Evolutionary conservation across 2,113 vertebrate genomes (phyloP).

Genomic region (human (Homo sapiens)): DNA sequence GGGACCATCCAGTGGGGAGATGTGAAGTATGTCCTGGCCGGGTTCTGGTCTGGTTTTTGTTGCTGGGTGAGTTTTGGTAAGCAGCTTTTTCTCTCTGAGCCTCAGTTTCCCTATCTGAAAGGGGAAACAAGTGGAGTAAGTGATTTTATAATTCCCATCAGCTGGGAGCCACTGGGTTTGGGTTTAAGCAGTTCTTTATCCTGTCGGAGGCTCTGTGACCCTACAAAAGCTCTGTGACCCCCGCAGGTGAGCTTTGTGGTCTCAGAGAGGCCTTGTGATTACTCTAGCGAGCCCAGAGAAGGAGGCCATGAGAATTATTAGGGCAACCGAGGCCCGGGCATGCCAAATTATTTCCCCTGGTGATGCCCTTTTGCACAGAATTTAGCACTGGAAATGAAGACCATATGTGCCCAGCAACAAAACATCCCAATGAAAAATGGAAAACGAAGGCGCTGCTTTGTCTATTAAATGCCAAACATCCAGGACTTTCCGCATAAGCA

Average conservation of each 20-base stretch:
- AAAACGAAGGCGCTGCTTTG: not conserved
- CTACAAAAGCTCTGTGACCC: not conserved
- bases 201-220: not conserved
- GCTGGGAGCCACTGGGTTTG: not conserved
- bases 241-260: not conserved
- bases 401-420: not conserved
- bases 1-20: not conserved
- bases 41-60: not conserved
- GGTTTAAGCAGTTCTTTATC: not conserved
- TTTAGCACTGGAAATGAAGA: not conserved
- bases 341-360: slow-evolving; percentile 7
- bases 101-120: not conserved
- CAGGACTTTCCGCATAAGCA: not conserved
- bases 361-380: not conserved
- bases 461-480: not conserved
- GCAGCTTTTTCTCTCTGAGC: not conserved
- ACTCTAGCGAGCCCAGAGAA: not conserved
- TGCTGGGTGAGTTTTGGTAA: not conserved
- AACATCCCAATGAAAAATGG: not conserved
- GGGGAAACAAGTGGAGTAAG: not conserved
- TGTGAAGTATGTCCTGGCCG: not conserved
- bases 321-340: not conserved
- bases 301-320: slow-evolving; percentile 37
- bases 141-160: not conserved
- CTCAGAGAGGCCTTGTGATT: slow-evolving; percentile 9